Percentiles rank a stretch among this genome's conserved stretches.
Evolutionary conservation across 1,140 invertebrate genomes (phyloP).

Genomic region (Drosophila subpulchrella): DNA sequence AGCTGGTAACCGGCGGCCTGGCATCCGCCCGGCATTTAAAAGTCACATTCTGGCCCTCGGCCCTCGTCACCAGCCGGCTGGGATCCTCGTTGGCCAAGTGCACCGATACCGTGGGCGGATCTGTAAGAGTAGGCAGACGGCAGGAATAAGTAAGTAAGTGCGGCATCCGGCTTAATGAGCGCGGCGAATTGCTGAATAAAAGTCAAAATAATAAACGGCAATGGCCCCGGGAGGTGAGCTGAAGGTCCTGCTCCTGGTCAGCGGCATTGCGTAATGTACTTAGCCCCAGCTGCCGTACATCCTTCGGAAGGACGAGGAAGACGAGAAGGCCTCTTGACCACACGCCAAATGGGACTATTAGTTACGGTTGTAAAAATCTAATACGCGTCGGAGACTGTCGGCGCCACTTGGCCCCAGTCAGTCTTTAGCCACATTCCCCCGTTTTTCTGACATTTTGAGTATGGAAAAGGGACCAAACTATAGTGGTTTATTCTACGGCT

Average conservation of each 20-base stretch:
- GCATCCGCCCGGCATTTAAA: slow-evolving; percentile 84
- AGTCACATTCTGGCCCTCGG: slow-evolving; percentile 84
- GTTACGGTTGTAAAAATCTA: slow-evolving; percentile 83
- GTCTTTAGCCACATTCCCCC: slow-evolving; percentile 16
- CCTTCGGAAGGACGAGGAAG: slow-evolving; percentile 16
- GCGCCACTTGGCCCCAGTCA: slow-evolving; percentile 58
- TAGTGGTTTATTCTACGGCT: slow-evolving; percentile 10
- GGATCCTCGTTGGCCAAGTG: slow-evolving; percentile 84
- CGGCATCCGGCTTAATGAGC: slow-evolving; percentile 78
- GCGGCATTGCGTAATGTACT: slow-evolving; percentile 72
- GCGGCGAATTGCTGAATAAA: slow-evolving; percentile 81
- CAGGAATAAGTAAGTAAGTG: slow-evolving; percentile 44
- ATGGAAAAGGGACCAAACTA: slow-evolving; percentile 20
- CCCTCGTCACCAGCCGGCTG: slow-evolving; percentile 80
- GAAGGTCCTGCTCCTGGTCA: neutral
- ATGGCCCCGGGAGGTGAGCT: slow-evolving; percentile 78
- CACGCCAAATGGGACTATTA: slow-evolving; percentile 82
- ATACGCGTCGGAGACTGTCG: slow-evolving; percentile 69
- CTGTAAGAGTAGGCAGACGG: slow-evolving; percentile 43
- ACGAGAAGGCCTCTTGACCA: slow-evolving; percentile 49
- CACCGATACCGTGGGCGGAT: slow-evolving; percentile 84
- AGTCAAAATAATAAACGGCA: slow-evolving; percentile 84
- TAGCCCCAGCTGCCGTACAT: slow-evolving; percentile 66
- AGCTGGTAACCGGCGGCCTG: slow-evolving; percentile 80
- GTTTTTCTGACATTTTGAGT: too few species aligned